Evolutionary conservation across 2,797 vertebrate species (phyloP).

Genomic region (Anguilla anguilla): DNA sequence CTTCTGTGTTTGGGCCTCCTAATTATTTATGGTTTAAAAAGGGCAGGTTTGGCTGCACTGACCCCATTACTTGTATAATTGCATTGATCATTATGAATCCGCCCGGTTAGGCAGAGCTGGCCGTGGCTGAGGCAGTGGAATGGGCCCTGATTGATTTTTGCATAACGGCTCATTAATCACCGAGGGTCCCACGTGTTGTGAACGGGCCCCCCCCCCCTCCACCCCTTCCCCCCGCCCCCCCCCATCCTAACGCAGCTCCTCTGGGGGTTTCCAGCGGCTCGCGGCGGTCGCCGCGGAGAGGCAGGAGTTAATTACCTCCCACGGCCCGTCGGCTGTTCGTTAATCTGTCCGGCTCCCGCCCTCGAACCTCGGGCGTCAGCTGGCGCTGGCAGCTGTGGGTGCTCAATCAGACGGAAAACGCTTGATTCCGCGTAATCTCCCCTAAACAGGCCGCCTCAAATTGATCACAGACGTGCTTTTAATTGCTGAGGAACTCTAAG

Average conservation of each 20-base stretch:
- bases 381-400: not conserved
- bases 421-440: not conserved
- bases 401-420: slow-evolving; percentile 1
- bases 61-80: slow-evolving; percentile 47
- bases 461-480: not conserved
- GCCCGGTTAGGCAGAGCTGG: not conserved
- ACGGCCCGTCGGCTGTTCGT: not conserved
- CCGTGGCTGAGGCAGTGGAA: not conserved
- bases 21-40: slow-evolving; percentile 67
- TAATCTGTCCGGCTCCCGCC: not conserved
- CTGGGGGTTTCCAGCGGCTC: not conserved
- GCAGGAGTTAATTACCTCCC: slow-evolving; percentile 17
- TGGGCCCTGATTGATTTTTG: slow-evolving; percentile 16
- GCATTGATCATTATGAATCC: slow-evolving; percentile 45
- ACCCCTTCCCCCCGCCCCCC: not conserved
- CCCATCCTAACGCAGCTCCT: not conserved
- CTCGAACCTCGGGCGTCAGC: not conserved
- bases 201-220: not conserved
- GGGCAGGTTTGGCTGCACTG: slow-evolving; percentile 42
- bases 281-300: not conserved
- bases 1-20: slow-evolving; percentile 51
- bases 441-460: not conserved
- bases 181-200: not conserved
- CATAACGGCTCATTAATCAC: slow-evolving; percentile 1
- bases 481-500: not conserved